These are phyloP conservation scores for Rhinogobio ventralis DNA, from an alignment of 2,797 vertebrate species.

Conservation along the genomic window DNA sequence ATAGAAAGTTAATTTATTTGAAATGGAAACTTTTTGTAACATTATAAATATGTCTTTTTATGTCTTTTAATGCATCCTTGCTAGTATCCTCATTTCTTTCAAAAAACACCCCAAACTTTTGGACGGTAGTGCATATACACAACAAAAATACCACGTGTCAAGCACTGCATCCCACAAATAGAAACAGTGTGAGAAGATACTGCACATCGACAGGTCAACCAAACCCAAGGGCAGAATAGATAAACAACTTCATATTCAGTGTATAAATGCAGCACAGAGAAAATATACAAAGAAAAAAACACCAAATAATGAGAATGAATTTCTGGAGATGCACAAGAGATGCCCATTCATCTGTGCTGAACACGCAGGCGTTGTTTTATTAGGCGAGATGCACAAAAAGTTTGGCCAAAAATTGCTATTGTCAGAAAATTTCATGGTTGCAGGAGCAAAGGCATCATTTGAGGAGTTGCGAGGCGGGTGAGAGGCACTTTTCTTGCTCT, in stretches of 20 bases:
- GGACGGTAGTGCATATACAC: not conserved
- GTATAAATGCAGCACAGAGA: not conserved
- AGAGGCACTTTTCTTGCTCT: slow-evolving; percentile 35
- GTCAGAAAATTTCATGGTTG: slow-evolving; percentile 59
- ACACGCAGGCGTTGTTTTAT: slow-evolving; percentile 45
- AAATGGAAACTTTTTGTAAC: not conserved
- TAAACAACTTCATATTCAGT: not conserved
- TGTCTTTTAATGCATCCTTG: not conserved
- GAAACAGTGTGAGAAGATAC: not conserved
- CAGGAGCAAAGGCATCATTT: slow-evolving; percentile 53
- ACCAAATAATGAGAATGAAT: slow-evolving; percentile 3
- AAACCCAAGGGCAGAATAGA: not conserved
- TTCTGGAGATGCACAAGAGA: not conserved
- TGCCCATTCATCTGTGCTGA: slow-evolving; percentile 9
- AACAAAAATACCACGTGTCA: not conserved
- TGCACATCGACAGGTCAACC: not conserved
- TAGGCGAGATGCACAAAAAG: slow-evolving; percentile 17
- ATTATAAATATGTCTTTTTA: not conserved
- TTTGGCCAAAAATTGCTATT: slow-evolving; percentile 44
- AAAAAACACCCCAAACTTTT: not conserved
- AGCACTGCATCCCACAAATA: not conserved
- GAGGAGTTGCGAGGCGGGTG: not conserved
- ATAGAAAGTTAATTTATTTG: not conserved
- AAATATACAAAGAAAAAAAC: not conserved
- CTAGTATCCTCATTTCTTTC: not conserved